These are phyloP conservation scores for Pseudochirops corinnae DNA, from an alignment of 2,797 vertebrate genomes.

Conservation along the genomic window DNA sequence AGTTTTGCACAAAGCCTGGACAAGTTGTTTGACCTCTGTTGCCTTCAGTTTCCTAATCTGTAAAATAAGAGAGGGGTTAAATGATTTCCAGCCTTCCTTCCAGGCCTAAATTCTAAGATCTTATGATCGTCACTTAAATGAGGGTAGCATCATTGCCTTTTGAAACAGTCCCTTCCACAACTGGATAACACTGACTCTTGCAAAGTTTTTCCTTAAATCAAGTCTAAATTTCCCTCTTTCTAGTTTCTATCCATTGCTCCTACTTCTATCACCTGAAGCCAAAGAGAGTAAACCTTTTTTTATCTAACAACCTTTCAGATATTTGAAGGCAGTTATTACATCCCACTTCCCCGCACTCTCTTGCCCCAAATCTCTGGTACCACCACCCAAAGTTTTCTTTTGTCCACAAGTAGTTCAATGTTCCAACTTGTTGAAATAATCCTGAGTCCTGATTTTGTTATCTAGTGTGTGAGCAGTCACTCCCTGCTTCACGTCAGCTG, in stretches of 20 bases:
- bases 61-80: background rate
- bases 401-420: background rate
- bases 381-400: background rate
- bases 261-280: background rate
- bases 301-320: background rate
- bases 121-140: background rate
- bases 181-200: background rate
- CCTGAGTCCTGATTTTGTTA: background rate
- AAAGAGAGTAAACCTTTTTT: background rate
- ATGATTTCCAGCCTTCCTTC: background rate
- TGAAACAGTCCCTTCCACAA: background rate
- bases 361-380: background rate
- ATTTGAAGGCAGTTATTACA: background rate
- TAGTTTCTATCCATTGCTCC: background rate
- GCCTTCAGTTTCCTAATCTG: background rate
- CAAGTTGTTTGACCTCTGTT: background rate
- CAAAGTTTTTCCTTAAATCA: background rate
- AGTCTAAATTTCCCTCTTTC: background rate
- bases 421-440: background rate
- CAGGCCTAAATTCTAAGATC: background rate
- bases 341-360: background rate
- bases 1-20: background rate
- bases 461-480: background rate
- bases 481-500: background rate
- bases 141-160: background rate